These are phyloP conservation scores for Hirtodrosophila histrioides DNA, from an alignment of 2,888 invertebrate species.

Conservation along the genomic window DNA sequence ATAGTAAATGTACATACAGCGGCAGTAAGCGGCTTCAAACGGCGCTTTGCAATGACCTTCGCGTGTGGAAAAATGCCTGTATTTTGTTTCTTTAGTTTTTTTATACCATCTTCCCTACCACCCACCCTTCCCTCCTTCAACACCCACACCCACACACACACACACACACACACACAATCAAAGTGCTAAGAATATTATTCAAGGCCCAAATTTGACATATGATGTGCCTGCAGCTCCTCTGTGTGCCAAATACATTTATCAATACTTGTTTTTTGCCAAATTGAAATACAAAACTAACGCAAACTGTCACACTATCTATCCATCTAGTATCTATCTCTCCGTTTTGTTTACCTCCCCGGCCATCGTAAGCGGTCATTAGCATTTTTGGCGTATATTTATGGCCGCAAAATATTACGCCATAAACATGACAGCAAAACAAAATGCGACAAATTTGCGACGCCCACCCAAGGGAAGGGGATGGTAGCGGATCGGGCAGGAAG, in stretches of 20 bases:
- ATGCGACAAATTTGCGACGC: slow-evolving; percentile 77
- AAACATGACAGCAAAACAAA: slow-evolving; percentile 77
- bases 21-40: slow-evolving; percentile 61
- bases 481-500: background rate
- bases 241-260: slow-evolving; percentile 71
- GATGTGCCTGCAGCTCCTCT: slow-evolving; percentile 60
- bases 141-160: background rate
- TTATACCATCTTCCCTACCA: slow-evolving; percentile 1
- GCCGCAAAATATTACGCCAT: slow-evolving; percentile 77
- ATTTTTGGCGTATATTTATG: slow-evolving; percentile 77
- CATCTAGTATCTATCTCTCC: slow-evolving; percentile 8
- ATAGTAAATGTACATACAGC: slow-evolving; percentile 37
- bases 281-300: slow-evolving; percentile 64
- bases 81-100: slow-evolving; percentile 6
- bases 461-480: slow-evolving; percentile 4
- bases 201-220: slow-evolving; percentile 71
- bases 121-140: background rate
- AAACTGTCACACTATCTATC: slow-evolving; percentile 52
- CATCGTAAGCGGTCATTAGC: slow-evolving; percentile 67
- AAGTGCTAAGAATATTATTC: slow-evolving; percentile 52
- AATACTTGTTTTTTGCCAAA: slow-evolving; percentile 60
- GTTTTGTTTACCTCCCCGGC: slow-evolving; percentile 11
- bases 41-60: slow-evolving; percentile 73
- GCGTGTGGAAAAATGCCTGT: slow-evolving; percentile 60
- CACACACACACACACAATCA: slow-evolving; percentile 27